Base-by-base conservation (phyloP, 2,113 vertebrate genomes). In the Oriolus oriolus region DNA sequence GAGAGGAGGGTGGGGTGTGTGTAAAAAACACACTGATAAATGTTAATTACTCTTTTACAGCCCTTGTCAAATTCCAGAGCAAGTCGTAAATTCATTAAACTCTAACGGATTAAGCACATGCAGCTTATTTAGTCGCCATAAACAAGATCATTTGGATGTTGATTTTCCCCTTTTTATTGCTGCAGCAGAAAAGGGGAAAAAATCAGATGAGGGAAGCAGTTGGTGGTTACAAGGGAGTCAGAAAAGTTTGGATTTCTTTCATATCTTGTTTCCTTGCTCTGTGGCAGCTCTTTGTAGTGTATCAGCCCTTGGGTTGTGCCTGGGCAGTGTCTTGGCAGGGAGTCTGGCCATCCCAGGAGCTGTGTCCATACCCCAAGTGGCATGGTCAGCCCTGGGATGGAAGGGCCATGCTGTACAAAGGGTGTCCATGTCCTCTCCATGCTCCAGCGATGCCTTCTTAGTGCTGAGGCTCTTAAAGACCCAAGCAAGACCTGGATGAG, bases 1-100 rank as follows among this genome's bases (percentile, higher is more conserved):
- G 4, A 93, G 91, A 92, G 92, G 88, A 97, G 87, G 95, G 95
- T 52, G 42, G 92, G 89, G 96, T 93, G 92, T 95, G 96, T 97
- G 94, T 96, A 97, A 97, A 96, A 97, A 98, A 91, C 97, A 96
- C 93, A 94, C 96, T 96, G 97, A 97, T 97, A 98, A 97, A 96
- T 95, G 97, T 97, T 98, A 98, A 97, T 98, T 97, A 97, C 97
- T 98, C 96, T 98, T 98, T 98, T 98, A 98, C 95, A 95, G 96
- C 98, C 97, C 98, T 97, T 98, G 98, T 98, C 98, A 98, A 98
- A 98, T 98, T 98, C 98, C 98, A 98, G 98, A 98, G 97, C 97
- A 98, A 97, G 97, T 97, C 81, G 64, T 98, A 98, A 98, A 98
- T 98, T 98, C 98, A 98, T 98, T 98, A 98, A 98, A 97, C 97